A percentile compares a stretch with the other conserved stretches of the same genome.
Evolutionary conservation across 2,797 vertebrate genomes (phyloP).

Genomic region (Loris lydekkerianus): DNA sequence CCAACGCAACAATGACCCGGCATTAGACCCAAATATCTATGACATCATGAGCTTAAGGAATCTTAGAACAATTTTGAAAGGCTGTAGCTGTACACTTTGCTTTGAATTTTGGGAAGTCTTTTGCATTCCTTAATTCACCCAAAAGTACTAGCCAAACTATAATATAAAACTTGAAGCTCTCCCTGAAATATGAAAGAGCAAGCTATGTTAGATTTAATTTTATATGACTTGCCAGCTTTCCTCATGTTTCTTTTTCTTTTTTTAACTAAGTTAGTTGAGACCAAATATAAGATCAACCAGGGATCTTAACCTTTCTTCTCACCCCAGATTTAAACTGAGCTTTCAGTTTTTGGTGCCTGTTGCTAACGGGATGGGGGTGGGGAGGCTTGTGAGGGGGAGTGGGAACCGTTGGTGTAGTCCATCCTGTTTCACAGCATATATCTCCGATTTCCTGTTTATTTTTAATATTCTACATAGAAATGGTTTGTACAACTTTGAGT

Average conservation of each 20-base stretch:
- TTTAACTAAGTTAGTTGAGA: neutral
- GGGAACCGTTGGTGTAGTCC: neutral
- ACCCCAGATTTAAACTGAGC: neutral
- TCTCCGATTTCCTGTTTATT: conserved; percentile 55
- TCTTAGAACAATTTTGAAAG: neutral
- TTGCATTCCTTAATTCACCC: neutral
- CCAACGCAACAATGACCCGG: neutral
- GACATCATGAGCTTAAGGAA: neutral
- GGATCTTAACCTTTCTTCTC: conserved; percentile 11
- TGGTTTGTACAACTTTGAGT: neutral
- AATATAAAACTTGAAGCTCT: conserved; percentile 9
- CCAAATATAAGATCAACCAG: neutral
- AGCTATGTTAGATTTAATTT: neutral
- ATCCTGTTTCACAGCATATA: conserved; percentile 19
- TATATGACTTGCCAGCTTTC: neutral
- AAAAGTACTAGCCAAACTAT: neutral
- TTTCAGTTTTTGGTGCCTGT: neutral
- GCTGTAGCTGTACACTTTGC: neutral
- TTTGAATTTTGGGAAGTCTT: neutral
- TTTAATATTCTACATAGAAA: conserved; percentile 13
- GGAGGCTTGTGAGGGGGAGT: neutral
- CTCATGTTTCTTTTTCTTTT: neutral
- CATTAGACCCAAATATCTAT: conserved; percentile 15
- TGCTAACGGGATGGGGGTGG: neutral
- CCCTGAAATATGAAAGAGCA: neutral